Evolutionary conservation across 2,888 invertebrate species (phyloP).

Genomic region (Cantharis lateralis): DNA sequence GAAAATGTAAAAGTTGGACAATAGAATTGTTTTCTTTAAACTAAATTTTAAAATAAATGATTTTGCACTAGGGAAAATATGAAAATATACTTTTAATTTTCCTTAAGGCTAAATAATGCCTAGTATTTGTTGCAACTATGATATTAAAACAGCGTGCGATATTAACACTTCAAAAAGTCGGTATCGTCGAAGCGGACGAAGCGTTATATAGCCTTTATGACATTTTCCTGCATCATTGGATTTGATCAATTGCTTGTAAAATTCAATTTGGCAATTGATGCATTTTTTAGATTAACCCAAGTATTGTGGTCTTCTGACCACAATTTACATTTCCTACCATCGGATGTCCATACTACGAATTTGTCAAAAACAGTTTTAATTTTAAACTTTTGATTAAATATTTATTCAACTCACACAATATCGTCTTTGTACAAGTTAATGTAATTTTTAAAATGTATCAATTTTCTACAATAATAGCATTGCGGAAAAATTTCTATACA

Average conservation of each 20-base stretch:
- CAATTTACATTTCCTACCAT: not conserved
- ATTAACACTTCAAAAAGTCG: not conserved
- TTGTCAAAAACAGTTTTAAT: not conserved
- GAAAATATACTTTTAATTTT: not conserved
- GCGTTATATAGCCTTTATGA: not conserved
- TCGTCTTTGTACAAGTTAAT: conserved; percentile 1
- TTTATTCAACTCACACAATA: not conserved
- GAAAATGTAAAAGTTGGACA: not conserved
- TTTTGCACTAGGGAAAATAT: not conserved
- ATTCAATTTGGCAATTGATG: not conserved
- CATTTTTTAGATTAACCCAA: not conserved
- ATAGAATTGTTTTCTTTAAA: not conserved
- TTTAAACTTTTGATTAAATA: not conserved
- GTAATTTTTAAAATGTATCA: not conserved
- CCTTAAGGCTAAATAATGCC: not conserved
- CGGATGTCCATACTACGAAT: not conserved
- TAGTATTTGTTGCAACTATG: not conserved
- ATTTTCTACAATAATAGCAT: not conserved
- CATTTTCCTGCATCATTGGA: not conserved
- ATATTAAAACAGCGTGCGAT: not conserved
- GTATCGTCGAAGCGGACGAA: not conserved
- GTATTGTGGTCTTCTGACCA: not conserved
- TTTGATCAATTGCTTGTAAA: not conserved
- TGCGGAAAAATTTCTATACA: not conserved
- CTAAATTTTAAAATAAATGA: not conserved